Conservation (phyloP, 2,888 invertebrate genomes). For the Philereme transversata region DNA sequence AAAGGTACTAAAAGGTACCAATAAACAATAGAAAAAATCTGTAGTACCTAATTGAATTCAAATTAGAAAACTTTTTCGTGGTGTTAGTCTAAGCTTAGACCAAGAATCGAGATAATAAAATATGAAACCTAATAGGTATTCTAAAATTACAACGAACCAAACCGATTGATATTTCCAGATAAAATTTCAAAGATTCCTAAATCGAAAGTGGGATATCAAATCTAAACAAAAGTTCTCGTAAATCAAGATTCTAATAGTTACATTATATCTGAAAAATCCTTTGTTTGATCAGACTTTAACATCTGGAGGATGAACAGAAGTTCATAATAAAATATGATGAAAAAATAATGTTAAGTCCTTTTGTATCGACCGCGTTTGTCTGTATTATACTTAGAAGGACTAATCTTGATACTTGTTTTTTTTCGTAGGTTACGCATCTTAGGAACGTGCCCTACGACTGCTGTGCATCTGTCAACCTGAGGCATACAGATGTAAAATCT, state of each 20-base stretch:
- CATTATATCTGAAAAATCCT: slow-evolving; percentile 70
- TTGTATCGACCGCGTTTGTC: slow-evolving; percentile 78
- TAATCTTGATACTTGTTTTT: slow-evolving; percentile 64
- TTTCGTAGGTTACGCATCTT: not conserved
- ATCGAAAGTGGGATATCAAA: slow-evolving; percentile 65
- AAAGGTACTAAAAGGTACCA: too few species aligned
- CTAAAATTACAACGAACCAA: slow-evolving; percentile 37
- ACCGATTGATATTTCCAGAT: slow-evolving; percentile 47
- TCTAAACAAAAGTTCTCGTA: slow-evolving; percentile 72
- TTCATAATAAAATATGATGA: slow-evolving; percentile 83
- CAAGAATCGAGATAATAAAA: too few species aligned
- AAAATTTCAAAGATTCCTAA: slow-evolving; percentile 51
- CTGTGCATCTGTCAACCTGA: too few species aligned
- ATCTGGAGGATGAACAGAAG: slow-evolving; percentile 83
- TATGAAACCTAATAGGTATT: not conserved
- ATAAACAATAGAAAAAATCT: too few species aligned
- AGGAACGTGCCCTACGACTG: too few species aligned
- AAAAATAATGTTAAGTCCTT: slow-evolving; percentile 82
- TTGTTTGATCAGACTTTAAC: slow-evolving; percentile 81
- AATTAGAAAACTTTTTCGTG: not conserved
- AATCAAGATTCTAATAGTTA: slow-evolving; percentile 75
- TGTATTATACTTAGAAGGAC: slow-evolving; percentile 50
- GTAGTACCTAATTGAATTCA: too few species aligned
- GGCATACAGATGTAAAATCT: too few species aligned
- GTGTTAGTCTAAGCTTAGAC: too few species aligned